phyloP scores from a whole-genome alignment of 2,113 vertebrate species.

The Tachycineta bicolor region DNA sequence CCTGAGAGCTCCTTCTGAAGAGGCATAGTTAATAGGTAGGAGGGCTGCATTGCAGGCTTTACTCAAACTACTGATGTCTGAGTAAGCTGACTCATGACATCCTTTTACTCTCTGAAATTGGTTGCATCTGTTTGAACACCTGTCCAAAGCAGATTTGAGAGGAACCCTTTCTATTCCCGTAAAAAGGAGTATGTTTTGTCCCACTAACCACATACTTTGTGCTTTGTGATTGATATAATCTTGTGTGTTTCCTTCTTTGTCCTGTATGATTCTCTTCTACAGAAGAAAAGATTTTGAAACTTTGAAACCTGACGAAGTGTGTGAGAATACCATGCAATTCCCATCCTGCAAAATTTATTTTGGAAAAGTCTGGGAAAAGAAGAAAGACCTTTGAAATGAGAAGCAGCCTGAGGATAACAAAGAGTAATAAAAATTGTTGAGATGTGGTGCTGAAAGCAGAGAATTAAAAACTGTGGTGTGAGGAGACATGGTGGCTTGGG shows the following conservation, averaged over 20 bases:
- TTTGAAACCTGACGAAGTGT: background rate
- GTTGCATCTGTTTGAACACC: background rate
- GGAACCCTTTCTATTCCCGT: background rate
- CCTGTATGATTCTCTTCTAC: background rate
- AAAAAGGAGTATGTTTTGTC: background rate
- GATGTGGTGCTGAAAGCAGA: background rate
- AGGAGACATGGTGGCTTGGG: fast-evolving
- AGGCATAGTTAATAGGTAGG: background rate
- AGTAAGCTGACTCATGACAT: background rate
- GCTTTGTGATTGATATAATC: background rate
- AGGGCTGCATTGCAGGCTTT: background rate
- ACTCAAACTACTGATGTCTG: background rate
- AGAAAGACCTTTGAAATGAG: background rate
- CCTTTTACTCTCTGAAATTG: background rate
- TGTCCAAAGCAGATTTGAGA: background rate
- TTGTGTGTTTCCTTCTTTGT: background rate
- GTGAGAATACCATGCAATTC: background rate
- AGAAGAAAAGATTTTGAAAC: background rate
- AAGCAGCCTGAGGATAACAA: background rate
- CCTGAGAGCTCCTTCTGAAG: background rate
- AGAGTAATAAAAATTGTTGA: background rate
- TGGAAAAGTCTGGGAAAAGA: background rate
- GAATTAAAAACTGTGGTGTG: background rate
- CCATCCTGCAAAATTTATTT: background rate
- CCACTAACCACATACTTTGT: background rate